Conservation (phyloP, 2,888 invertebrate species). For the Xestia xanthographa region DNA sequence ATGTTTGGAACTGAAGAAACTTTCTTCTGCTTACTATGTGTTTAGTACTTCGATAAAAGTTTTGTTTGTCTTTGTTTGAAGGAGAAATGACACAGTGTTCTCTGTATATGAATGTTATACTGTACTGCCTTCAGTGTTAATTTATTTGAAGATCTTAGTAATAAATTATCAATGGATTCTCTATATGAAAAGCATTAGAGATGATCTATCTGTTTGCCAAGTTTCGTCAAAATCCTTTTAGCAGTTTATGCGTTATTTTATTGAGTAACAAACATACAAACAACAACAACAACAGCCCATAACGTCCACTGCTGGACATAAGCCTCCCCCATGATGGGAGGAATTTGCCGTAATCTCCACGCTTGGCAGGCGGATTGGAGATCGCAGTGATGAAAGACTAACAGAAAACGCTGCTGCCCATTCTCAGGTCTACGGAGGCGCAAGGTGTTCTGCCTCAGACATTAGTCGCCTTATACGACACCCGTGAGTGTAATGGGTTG, state of each 20-base stretch:
- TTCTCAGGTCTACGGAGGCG: too few relatives aligned
- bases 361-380: too few relatives aligned
- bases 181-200: too few relatives aligned
- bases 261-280: not conserved
- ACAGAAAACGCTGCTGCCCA: too few relatives aligned
- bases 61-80: constrained; percentile 14
- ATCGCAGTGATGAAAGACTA: too few relatives aligned
- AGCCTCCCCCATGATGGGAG: too few relatives aligned
- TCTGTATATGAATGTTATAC: not conserved
- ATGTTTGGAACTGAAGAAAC: constrained; percentile 20
- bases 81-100: constrained; percentile 4
- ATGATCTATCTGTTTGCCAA: not conserved
- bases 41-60: constrained; percentile 17
- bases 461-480: too few relatives aligned
- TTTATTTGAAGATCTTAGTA: not conserved
- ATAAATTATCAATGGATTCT: not conserved
- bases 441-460: too few relatives aligned
- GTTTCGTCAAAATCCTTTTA: not conserved
- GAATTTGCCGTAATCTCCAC: too few relatives aligned
- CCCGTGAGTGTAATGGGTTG: too few relatives aligned
- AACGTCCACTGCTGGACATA: too few relatives aligned
- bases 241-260: not conserved
- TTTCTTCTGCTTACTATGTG: constrained; percentile 18
- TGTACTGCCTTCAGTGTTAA: not conserved
- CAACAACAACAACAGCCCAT: too few relatives aligned